Evolutionary conservation across 2,113 vertebrate genomes (phyloP).

Genomic region (Apodemus sylvaticus): DNA sequence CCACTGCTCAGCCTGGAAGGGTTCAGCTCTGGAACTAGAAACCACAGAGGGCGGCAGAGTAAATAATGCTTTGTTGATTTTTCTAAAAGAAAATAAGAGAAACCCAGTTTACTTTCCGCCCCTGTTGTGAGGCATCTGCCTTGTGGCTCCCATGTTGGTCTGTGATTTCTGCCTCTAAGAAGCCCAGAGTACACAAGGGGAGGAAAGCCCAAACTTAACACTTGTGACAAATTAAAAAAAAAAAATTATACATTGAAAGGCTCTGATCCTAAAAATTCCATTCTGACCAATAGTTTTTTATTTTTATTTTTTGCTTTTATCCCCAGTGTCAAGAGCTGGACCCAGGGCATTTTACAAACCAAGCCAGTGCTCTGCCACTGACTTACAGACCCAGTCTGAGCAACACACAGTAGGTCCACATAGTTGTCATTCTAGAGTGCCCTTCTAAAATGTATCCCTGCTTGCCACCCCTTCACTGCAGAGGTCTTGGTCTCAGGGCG

Average conservation of each 20-base stretch:
- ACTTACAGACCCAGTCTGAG: background rate
- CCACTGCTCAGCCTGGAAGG: background rate
- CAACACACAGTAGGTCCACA: background rate
- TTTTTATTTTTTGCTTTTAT: no score
- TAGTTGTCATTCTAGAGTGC: background rate
- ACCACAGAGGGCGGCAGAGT: conserved; percentile 49
- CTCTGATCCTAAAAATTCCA: background rate
- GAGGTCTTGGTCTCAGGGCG: background rate
- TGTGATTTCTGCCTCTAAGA: background rate
- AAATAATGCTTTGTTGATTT: conserved; percentile 73
- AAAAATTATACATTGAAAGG: background rate
- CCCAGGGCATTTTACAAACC: background rate
- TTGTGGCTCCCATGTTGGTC: background rate
- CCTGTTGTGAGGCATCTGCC: conserved; percentile 32
- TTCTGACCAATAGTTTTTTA: background rate
- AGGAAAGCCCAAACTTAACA: background rate
- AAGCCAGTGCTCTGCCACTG: background rate
- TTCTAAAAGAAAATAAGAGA: conserved; percentile 72
- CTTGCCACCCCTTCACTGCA: fast-evolving
- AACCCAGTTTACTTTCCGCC: conserved; percentile 25
- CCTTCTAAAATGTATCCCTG: background rate
- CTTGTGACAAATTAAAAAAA: background rate
- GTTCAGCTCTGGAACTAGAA: conserved; percentile 15
- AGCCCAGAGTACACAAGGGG: background rate
- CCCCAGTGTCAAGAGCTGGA: no score